Percentiles rank a stretch among this genome's conserved stretches.
phyloP scores from a whole-genome alignment of 2,888 invertebrate genomes.

The Netelia virgata region DNA sequence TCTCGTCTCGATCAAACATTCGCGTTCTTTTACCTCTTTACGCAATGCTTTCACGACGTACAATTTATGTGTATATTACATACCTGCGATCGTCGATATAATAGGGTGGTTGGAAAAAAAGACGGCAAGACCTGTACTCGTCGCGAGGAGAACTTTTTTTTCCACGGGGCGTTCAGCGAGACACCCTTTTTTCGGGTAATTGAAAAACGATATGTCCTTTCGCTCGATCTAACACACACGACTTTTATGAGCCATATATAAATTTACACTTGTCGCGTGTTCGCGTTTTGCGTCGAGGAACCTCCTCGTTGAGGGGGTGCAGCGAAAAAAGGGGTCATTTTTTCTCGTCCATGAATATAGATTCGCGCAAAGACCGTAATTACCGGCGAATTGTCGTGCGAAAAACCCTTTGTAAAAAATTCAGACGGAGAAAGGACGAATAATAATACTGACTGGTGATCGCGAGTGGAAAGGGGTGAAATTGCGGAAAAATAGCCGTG shows the following conservation, averaged over 20 bases:
- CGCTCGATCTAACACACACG: constrained; percentile 45
- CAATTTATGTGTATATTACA: constrained; percentile 48
- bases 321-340: neutral
- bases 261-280: constrained; percentile 47
- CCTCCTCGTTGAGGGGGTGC: constrained; percentile 2
- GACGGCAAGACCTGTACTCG: constrained; percentile 20
- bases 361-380: constrained; percentile 17
- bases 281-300: neutral
- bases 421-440: constrained; percentile 12
- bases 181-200: constrained; percentile 71
- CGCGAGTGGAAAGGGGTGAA: constrained; percentile 51
- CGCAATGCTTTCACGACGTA: constrained; percentile 40
- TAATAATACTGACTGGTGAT: constrained; percentile 18
- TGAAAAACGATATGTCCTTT: constrained; percentile 75
- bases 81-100: constrained; percentile 67
- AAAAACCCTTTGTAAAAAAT: constrained; percentile 20
- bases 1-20: constrained; percentile 45
- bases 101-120: constrained; percentile 29
- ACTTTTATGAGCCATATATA: constrained; percentile 29
- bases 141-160: constrained; percentile 42
- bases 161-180: constrained; percentile 15
- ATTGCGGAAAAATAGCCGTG: constrained; percentile 26
- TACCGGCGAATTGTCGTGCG: constrained; percentile 33
- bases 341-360: neutral
- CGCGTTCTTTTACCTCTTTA: constrained; percentile 55